These are phyloP conservation scores for Trachelus stipa DNA, from an alignment of 2,888 invertebrate genomes.

Conservation along the genomic window DNA sequence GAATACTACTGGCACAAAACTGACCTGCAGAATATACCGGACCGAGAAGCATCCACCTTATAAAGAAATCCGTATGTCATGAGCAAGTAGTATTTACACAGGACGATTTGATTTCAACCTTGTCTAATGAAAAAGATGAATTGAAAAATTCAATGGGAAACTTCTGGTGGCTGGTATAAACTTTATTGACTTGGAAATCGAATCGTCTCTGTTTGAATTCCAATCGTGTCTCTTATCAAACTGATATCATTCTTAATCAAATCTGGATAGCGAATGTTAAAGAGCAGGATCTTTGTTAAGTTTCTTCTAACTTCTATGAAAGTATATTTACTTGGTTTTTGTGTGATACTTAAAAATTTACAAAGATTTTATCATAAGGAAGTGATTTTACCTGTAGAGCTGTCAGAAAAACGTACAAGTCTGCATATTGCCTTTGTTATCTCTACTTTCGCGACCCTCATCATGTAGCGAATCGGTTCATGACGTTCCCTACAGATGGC, in stretches of 20 bases:
- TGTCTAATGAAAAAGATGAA: background rate
- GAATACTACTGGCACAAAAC: constrained; percentile 82
- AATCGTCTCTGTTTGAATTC: background rate
- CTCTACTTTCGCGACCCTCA: background rate
- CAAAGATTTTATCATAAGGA: background rate
- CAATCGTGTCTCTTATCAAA: background rate
- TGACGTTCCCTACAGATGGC: background rate
- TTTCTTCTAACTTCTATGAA: background rate
- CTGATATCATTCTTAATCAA: background rate
- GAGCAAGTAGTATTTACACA: background rate
- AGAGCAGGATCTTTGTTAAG: background rate
- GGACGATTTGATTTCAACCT: background rate
- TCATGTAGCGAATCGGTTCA: background rate
- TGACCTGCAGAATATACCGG: constrained; percentile 81
- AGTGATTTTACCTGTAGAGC: background rate
- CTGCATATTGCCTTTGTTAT: background rate
- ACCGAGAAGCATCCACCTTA: constrained; percentile 74
- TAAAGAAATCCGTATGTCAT: constrained; percentile 47
- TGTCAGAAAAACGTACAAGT: background rate
- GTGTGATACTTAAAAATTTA: background rate
- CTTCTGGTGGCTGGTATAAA: background rate
- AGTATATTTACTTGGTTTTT: background rate
- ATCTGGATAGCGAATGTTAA: background rate
- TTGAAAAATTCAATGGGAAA: background rate
- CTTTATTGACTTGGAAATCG: background rate